Conservation (phyloP, 2,888 invertebrate species). For the Eristalis arbustorum region DNA sequence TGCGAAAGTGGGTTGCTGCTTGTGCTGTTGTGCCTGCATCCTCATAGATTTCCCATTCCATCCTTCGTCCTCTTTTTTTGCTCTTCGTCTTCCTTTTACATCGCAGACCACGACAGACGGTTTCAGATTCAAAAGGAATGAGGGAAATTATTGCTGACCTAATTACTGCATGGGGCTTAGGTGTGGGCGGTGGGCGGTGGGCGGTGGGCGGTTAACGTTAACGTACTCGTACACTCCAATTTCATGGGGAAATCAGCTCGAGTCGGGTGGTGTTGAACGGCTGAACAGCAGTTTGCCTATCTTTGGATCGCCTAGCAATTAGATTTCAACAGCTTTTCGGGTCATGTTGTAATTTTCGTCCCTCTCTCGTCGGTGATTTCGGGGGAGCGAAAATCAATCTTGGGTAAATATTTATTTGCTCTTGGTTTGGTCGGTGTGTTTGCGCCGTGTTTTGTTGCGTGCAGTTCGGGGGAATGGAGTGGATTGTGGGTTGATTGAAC, state of each 20-base stretch:
- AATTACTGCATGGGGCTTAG: slow-evolving; percentile 49
- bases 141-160: slow-evolving; percentile 60
- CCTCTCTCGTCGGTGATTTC: not conserved
- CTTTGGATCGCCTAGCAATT: slow-evolving; percentile 13
- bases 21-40: not conserved
- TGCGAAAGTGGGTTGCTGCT: not conserved
- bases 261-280: not conserved
- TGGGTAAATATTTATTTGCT: slow-evolving; percentile 32
- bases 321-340: slow-evolving; percentile 40
- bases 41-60: slow-evolving; percentile 19
- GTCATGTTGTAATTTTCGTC: slow-evolving; percentile 30
- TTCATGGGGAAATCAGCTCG: not conserved
- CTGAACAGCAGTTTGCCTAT: slow-evolving; percentile 4
- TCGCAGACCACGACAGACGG: slow-evolving; percentile 21
- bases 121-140: slow-evolving; percentile 41
- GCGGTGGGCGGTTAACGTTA: slow-evolving; percentile 23
- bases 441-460: not conserved
- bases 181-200: slow-evolving; percentile 27
- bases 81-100: too few relatives aligned
- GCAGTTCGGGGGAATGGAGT: too few relatives aligned
- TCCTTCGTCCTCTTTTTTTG: not conserved
- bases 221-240: not conserved
- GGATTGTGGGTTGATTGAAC: not conserved
- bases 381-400: slow-evolving; percentile 24
- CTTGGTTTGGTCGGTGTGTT: not conserved